These are phyloP conservation scores for Dicrostonyx torquatus DNA, from an alignment of 2,797 vertebrate genomes.

Conservation along the genomic window DNA sequence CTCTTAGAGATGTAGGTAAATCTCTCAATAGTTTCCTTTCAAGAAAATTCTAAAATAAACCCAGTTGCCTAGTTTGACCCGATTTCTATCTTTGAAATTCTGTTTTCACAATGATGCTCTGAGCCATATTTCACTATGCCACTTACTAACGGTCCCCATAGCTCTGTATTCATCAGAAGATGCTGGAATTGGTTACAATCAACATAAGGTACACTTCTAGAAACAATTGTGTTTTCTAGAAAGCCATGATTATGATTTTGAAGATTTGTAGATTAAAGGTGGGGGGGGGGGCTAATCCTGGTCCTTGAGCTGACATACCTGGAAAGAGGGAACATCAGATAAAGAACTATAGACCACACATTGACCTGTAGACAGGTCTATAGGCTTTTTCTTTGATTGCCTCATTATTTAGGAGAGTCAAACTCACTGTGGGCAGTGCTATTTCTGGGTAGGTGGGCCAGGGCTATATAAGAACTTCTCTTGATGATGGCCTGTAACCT, in stretches of 20 bases:
- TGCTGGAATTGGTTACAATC: background rate
- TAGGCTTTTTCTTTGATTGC: background rate
- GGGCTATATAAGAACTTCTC: background rate
- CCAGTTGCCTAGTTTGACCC: background rate
- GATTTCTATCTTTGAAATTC: background rate
- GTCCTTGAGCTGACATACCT: background rate
- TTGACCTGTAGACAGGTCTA: background rate
- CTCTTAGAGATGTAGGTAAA: background rate
- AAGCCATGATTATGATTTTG: background rate
- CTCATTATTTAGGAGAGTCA: background rate
- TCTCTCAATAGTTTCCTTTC: background rate
- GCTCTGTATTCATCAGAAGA: background rate
- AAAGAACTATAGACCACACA: background rate
- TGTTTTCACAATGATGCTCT: background rate
- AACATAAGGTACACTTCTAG: background rate
- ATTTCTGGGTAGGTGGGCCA: background rate
- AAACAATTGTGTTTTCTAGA: constrained; percentile 16
- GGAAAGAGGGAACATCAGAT: background rate
- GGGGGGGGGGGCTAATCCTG: background rate
- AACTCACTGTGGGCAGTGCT: background rate
- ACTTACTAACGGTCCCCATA: background rate
- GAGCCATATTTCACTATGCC: background rate
- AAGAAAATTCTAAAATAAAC: background rate
- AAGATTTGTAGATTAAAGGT: background rate
- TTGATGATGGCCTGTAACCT: background rate